Conservation (phyloP, 1,140 invertebrate species). For the Hestina assimilis region DNA sequence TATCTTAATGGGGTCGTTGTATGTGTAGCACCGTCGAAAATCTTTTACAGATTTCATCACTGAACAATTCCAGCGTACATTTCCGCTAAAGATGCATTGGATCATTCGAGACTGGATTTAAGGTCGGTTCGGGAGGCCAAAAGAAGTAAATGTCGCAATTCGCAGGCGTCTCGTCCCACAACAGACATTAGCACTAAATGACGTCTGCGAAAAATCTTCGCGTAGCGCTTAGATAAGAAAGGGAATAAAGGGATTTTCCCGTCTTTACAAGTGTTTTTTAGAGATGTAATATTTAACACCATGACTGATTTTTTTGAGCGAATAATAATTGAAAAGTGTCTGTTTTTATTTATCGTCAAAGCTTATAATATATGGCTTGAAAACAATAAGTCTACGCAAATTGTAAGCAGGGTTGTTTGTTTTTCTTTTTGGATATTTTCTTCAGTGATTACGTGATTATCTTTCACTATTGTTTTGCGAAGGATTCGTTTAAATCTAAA, state of each 20-base stretch:
- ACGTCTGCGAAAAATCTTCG: slow-evolving; percentile 70
- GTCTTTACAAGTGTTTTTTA: slow-evolving; percentile 9
- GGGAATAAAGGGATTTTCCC: slow-evolving; percentile 53
- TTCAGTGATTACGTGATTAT: too few relatives aligned
- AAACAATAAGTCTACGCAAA: background rate
- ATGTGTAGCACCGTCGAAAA: too few relatives aligned
- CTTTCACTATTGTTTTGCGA: too few relatives aligned
- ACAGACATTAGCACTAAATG: slow-evolving; percentile 74
- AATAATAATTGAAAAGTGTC: too few relatives aligned
- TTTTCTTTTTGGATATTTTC: too few relatives aligned
- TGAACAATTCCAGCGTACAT: slow-evolving; percentile 59
- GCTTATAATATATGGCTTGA: too few relatives aligned
- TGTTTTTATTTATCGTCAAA: too few relatives aligned
- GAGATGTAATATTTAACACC: background rate
- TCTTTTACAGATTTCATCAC: slow-evolving; percentile 42
- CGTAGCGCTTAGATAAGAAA: slow-evolving; percentile 51
- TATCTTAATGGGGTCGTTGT: too few relatives aligned
- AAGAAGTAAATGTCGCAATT: slow-evolving; percentile 66
- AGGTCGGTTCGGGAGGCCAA: slow-evolving; percentile 52
- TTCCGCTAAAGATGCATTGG: slow-evolving; percentile 72
- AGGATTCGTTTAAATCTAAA: too few relatives aligned
- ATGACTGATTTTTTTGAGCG: too few relatives aligned
- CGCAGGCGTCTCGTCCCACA: slow-evolving; percentile 64
- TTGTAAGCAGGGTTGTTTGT: background rate
- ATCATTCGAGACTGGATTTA: slow-evolving; percentile 72